Percentiles rank a stretch among this genome's conserved stretches.
These are phyloP conservation scores for Orthosia incerta DNA, from an alignment of 2,888 invertebrate species.

Conservation along the genomic window DNA sequence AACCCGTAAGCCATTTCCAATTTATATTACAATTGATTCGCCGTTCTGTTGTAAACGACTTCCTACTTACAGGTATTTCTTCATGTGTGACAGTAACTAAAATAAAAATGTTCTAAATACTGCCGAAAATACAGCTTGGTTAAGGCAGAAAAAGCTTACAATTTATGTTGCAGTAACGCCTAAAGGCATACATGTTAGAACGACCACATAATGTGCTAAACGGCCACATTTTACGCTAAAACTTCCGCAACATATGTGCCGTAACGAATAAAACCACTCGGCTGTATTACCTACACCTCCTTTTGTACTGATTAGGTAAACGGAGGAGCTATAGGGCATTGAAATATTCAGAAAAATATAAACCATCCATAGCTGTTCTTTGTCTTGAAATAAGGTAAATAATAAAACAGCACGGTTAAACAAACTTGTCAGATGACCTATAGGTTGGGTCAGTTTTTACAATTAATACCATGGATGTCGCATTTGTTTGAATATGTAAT, in stretches of 20 bases:
- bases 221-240: slow-evolving; percentile 37
- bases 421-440: background rate
- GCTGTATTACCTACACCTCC: background rate
- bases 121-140: background rate
- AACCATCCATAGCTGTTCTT: background rate
- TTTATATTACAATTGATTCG: slow-evolving; percentile 16
- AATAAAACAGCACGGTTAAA: no score
- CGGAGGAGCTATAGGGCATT: background rate
- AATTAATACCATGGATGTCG: no score
- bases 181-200: slow-evolving; percentile 22
- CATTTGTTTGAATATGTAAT: no score
- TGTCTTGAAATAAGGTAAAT: background rate
- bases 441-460: background rate
- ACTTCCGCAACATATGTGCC: slow-evolving; percentile 41
- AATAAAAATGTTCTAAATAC: background rate
- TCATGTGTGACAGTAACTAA: background rate
- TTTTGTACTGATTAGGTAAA: slow-evolving; percentile 18
- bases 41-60: background rate
- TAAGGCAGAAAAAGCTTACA: slow-evolving; percentile 23
- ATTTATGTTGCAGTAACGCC: slow-evolving; percentile 39
- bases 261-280: slow-evolving; percentile 35
- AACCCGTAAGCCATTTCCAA: slow-evolving; percentile 30
- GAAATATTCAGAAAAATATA: slow-evolving; percentile 4
- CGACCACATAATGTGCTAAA: slow-evolving; percentile 40
- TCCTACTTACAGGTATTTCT: background rate